A percentile compares a stretch with the other conserved stretches of the same genome.
These are phyloP conservation scores for Bucco capensis DNA, from an alignment of 2,113 vertebrate genomes.

Conservation along the genomic window DNA sequence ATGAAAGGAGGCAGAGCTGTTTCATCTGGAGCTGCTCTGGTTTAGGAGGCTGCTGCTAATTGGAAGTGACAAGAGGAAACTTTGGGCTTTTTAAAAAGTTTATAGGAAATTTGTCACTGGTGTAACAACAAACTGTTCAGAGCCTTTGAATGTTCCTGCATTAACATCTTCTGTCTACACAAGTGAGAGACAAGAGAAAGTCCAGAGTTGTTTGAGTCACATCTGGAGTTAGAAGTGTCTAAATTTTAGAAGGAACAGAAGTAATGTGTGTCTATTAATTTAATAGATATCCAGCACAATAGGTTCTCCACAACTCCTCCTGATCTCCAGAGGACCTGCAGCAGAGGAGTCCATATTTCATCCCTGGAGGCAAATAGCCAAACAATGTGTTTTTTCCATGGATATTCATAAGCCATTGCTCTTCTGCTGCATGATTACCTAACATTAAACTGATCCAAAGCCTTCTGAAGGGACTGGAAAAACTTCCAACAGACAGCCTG, in stretches of 20 bases:
- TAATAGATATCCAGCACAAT: background rate
- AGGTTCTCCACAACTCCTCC: background rate
- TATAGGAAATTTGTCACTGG: background rate
- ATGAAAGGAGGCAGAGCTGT: background rate
- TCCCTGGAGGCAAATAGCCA: background rate
- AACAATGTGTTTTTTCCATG: background rate
- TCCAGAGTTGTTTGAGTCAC: background rate
- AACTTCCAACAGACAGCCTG: background rate
- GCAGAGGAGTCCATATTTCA: background rate
- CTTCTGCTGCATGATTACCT: background rate
- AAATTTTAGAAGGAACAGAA: background rate
- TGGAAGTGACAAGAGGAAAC: background rate
- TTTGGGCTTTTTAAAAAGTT: background rate
- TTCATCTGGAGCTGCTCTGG: background rate
- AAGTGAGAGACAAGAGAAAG: background rate
- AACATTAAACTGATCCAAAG: background rate
- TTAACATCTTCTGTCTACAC: background rate
- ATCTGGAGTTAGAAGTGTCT: background rate
- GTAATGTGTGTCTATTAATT: background rate
- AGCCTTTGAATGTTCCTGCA: background rate
- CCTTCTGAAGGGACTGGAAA: background rate
- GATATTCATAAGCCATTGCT: constrained; percentile 11
- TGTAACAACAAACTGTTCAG: background rate
- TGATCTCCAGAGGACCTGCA: background rate
- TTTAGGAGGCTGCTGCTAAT: background rate